Conservation (phyloP, 2,888 invertebrate species). For the Pristionchus arcanus region DNA sequence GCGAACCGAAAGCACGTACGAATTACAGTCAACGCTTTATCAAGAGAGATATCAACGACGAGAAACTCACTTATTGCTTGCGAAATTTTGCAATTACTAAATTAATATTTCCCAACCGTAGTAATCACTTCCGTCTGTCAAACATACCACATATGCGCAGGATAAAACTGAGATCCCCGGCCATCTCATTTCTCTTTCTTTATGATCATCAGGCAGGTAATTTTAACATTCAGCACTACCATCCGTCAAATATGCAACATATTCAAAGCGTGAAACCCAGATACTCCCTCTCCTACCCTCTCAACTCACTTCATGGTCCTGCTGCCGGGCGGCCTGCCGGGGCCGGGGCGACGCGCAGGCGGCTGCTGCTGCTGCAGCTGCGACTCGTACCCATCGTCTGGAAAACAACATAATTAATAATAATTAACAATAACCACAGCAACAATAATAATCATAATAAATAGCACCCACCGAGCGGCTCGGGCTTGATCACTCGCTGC, state of each 20-base stretch:
- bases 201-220: neutral
- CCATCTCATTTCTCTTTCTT: neutral
- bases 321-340: conserved; percentile 3
- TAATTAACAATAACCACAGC: neutral
- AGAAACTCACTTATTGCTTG: no score
- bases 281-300: neutral
- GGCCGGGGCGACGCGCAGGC: neutral
- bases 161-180: no score
- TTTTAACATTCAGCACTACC: neutral
- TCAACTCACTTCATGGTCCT: conserved; percentile 14
- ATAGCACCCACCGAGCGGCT: conserved; percentile 13
- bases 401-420: neutral
- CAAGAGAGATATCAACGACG: neutral
- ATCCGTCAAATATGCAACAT: no score
- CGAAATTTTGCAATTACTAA: no score
- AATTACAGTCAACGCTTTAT: neutral
- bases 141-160: no score
- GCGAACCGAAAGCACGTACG: no score
- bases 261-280: neutral
- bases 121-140: no score
- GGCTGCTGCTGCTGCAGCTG: neutral
- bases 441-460: neutral
- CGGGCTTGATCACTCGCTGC: conserved; percentile 38
- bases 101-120: no score
- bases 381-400: conserved; percentile 20